A percentile compares a stretch with the other conserved stretches of the same genome.
phyloP scores from a whole-genome alignment of 1,140 invertebrate species.

The Dufourea novaeangliae region DNA sequence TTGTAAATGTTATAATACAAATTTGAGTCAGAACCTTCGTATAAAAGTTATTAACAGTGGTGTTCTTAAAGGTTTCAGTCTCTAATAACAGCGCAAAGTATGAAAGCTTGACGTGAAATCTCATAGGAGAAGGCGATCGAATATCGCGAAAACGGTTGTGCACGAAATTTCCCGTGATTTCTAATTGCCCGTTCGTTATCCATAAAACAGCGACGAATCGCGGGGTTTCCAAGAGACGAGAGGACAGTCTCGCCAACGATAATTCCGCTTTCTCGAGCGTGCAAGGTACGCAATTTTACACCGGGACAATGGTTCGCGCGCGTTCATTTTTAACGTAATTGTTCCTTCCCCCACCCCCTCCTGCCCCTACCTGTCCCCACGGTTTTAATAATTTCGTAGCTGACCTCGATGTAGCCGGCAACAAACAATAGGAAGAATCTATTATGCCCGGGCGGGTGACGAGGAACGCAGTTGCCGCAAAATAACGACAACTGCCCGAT shows the following conservation, averaged over 20 bases:
- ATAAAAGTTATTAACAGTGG: no score
- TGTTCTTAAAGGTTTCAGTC: no score
- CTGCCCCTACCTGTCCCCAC: no score
- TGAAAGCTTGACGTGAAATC: no score
- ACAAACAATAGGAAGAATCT: conserved; percentile 13
- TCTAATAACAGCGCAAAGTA: no score
- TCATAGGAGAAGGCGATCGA: no score
- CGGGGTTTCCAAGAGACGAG: background rate
- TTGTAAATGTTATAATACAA: no score
- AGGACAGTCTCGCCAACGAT: background rate
- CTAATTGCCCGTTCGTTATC: background rate
- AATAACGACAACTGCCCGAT: conserved; percentile 15
- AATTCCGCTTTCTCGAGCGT: conserved; percentile 7
- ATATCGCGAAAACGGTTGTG: no score
- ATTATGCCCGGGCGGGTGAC: background rate
- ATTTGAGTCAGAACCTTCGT: no score
- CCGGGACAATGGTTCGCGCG: background rate
- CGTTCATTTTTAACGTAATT: conserved; percentile 29
- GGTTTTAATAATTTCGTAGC: conserved; percentile 22
- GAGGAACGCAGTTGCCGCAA: background rate
- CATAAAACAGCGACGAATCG: background rate
- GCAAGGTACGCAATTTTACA: conserved; percentile 24
- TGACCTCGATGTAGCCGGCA: background rate
- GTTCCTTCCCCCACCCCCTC: background rate
- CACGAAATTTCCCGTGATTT: background rate